Conservation (phyloP, 2,797 vertebrate genomes). For the Geotrypetes seraphini region DNA sequence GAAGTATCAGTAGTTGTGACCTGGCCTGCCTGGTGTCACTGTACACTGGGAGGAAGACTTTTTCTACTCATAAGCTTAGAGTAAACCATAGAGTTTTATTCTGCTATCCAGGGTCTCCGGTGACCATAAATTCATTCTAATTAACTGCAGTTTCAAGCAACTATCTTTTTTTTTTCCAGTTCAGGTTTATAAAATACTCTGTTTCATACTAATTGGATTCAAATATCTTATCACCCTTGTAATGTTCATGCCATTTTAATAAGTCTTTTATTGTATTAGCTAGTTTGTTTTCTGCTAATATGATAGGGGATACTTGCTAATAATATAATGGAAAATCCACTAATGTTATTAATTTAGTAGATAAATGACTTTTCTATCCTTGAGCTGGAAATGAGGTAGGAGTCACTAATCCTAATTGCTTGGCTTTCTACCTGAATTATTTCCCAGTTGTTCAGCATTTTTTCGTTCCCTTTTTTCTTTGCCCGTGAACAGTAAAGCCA, state of each 20-base stretch:
- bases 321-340: conserved; percentile 57
- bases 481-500: conserved; percentile 54
- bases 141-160: too few relatives aligned
- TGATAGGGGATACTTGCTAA: conserved; percentile 51
- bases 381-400: conserved; percentile 66
- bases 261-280: conserved; percentile 49
- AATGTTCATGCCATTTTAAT: conserved; percentile 49
- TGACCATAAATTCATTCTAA: too few relatives aligned
- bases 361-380: conserved; percentile 65
- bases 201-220: conserved; percentile 41
- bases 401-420: conserved; percentile 69
- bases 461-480: conserved; percentile 36
- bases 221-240: conserved; percentile 42
- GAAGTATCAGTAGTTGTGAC: too few relatives aligned
- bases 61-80: too few relatives aligned
- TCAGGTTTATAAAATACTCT: too few relatives aligned
- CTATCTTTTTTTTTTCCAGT: too few relatives aligned
- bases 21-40: too few relatives aligned
- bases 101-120: too few relatives aligned
- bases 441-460: conserved; percentile 64
- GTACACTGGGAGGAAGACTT: too few relatives aligned
- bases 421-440: conserved; percentile 59
- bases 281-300: conserved; percentile 59
- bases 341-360: conserved; percentile 64
- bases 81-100: too few relatives aligned